Evolutionary conservation across 2,797 vertebrate species (phyloP).

Genomic region (Acanthis flammea): DNA sequence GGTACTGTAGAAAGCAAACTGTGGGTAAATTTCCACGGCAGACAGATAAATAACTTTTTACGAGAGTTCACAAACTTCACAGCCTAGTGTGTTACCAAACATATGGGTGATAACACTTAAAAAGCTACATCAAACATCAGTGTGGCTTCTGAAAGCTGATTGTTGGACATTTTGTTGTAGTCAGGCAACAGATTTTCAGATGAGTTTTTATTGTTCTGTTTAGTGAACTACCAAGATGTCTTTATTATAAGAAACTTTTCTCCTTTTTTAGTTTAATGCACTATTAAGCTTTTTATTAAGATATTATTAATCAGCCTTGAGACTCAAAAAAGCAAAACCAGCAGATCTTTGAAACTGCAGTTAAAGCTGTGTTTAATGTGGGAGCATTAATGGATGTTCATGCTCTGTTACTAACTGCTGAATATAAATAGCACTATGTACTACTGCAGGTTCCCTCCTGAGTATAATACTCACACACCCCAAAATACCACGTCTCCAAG

Average conservation of each 20-base stretch:
- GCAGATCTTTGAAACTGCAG: slow-evolving; percentile 58
- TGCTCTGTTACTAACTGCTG: slow-evolving; percentile 60
- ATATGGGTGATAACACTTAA: neutral
- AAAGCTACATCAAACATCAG: neutral
- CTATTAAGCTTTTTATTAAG: slow-evolving; percentile 69
- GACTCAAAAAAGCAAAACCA: slow-evolving; percentile 61
- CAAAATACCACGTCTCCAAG: neutral
- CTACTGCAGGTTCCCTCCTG: neutral
- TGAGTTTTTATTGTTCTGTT: slow-evolving; percentile 36
- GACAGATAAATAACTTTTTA: neutral
- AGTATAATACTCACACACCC: neutral
- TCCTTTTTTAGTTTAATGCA: slow-evolving; percentile 53
- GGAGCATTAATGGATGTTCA: slow-evolving; percentile 65
- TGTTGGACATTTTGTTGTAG: neutral
- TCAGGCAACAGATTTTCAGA: slow-evolving; percentile 19
- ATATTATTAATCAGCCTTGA: slow-evolving; percentile 70
- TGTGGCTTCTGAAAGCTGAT: neutral
- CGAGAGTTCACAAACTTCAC: neutral
- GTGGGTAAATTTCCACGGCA: neutral
- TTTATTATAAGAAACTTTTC: slow-evolving; percentile 44
- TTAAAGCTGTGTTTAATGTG: slow-evolving; percentile 70
- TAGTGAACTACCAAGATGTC: slow-evolving; percentile 26
- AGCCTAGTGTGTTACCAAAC: neutral
- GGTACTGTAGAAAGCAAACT: neutral
- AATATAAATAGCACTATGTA: slow-evolving; percentile 50